These are phyloP conservation scores for Oceanites oceanicus DNA, from an alignment of 2,113 vertebrate genomes.

Conservation along the genomic window DNA sequence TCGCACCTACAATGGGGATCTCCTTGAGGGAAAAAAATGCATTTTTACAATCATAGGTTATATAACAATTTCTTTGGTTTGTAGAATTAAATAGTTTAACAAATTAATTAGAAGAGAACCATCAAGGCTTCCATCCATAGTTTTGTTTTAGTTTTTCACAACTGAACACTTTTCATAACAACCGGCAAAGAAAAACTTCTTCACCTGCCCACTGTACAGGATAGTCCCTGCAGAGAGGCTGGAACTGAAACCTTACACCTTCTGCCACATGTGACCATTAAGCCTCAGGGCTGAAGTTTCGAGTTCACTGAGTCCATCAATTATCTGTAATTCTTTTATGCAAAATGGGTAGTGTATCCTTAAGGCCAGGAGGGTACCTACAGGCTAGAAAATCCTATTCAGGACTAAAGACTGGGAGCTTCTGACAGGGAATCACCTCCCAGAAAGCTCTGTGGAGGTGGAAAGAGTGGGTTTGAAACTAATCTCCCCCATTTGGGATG, in stretches of 20 bases:
- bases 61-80: background rate
- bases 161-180: background rate
- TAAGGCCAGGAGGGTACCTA: background rate
- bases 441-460: background rate
- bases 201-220: background rate
- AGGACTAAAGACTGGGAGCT: background rate
- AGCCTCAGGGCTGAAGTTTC: background rate
- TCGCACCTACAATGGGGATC: background rate
- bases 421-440: background rate
- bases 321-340: background rate
- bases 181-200: background rate
- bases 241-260: background rate
- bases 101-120: background rate
- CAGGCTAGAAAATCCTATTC: background rate
- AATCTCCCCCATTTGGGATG: background rate
- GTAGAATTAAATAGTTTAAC: background rate
- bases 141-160: background rate
- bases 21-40: background rate
- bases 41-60: background rate
- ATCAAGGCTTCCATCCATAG: background rate
- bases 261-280: background rate
- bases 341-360: background rate
- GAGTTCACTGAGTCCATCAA: background rate
- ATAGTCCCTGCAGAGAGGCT: background rate
- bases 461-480: background rate